Evolutionary conservation across 1,140 invertebrate genomes (phyloP).

Genomic region (Orius laevigatus): DNA sequence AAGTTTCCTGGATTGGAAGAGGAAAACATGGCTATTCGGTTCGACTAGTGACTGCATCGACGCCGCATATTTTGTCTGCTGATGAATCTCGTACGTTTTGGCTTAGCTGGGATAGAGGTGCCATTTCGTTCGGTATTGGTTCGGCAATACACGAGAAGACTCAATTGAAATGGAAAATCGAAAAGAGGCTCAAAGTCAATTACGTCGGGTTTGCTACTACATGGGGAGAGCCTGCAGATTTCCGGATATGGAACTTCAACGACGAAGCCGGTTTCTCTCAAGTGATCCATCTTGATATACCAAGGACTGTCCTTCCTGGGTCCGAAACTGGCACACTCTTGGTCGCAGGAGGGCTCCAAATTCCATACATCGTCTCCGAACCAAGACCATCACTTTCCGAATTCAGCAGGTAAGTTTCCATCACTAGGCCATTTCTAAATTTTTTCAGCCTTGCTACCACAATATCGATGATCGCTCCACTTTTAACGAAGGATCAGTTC

Average conservation of each 20-base stretch:
- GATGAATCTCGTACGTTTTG: constrained; percentile 38
- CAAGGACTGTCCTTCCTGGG: constrained; percentile 39
- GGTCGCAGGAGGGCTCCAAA: constrained; percentile 38
- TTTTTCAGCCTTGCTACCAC: constrained; percentile 24
- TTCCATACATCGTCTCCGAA: constrained; percentile 25
- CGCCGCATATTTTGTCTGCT: constrained; percentile 31
- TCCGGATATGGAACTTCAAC: constrained; percentile 49
- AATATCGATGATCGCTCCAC: constrained; percentile 26
- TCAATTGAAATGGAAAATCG: constrained; percentile 36
- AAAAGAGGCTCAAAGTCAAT: constrained; percentile 35
- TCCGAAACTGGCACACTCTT: constrained; percentile 38
- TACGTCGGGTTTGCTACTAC: constrained; percentile 40
- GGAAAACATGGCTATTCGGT: constrained; percentile 43
- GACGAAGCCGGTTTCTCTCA: constrained; percentile 48
- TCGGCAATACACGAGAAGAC: constrained; percentile 31
- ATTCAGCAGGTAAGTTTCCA: constrained; percentile 14
- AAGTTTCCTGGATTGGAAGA: constrained; percentile 37
- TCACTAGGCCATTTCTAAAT: not conserved
- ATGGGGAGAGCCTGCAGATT: constrained; percentile 42
- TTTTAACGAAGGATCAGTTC: constrained; percentile 22
- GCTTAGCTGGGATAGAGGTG: constrained; percentile 40
- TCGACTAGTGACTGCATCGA: constrained; percentile 34
- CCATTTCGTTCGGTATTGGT: constrained; percentile 35
- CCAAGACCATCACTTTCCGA: constrained; percentile 11
- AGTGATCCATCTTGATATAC: constrained; percentile 42